These are phyloP conservation scores for Sinocyclocheilus grahami DNA, from an alignment of 2,113 vertebrate genomes.

Conservation along the genomic window DNA sequence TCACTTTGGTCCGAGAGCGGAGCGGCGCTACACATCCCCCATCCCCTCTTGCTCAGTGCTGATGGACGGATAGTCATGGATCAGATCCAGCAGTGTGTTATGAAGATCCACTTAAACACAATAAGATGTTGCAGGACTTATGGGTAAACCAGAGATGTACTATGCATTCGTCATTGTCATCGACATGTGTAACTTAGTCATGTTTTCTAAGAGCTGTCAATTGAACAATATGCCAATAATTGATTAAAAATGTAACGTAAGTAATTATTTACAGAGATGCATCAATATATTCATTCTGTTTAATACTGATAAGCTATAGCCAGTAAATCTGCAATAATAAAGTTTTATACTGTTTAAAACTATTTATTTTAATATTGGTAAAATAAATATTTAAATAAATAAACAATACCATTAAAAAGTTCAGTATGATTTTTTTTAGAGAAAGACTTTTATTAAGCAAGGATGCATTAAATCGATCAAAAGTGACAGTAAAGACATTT, in stretches of 20 bases:
- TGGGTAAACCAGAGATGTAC: conserved; percentile 1
- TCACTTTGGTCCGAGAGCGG: conserved; percentile 24
- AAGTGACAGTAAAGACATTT: too few species aligned
- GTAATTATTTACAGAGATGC: background rate
- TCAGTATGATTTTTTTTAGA: too few species aligned
- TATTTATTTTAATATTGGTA: too few species aligned
- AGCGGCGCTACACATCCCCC: conserved; percentile 31
- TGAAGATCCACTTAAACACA: conserved; percentile 3
- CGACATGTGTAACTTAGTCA: background rate
- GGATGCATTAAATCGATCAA: too few species aligned
- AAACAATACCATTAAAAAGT: too few species aligned
- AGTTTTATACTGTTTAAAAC: too few species aligned
- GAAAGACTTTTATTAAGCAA: too few species aligned
- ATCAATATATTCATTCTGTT: background rate
- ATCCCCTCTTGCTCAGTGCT: background rate
- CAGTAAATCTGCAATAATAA: too few species aligned
- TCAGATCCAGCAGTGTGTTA: background rate
- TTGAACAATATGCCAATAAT: background rate
- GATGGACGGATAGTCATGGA: conserved; percentile 23
- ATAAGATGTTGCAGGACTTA: background rate
- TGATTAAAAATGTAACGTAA: background rate
- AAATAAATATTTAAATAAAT: too few species aligned
- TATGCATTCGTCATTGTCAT: background rate
- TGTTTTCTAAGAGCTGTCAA: background rate
- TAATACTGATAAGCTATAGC: background rate